A percentile compares a stretch with the other conserved stretches of the same genome.
These are phyloP conservation scores for Rhagonycha lutea DNA, from an alignment of 2,888 invertebrate genomes.

Conservation along the genomic window DNA sequence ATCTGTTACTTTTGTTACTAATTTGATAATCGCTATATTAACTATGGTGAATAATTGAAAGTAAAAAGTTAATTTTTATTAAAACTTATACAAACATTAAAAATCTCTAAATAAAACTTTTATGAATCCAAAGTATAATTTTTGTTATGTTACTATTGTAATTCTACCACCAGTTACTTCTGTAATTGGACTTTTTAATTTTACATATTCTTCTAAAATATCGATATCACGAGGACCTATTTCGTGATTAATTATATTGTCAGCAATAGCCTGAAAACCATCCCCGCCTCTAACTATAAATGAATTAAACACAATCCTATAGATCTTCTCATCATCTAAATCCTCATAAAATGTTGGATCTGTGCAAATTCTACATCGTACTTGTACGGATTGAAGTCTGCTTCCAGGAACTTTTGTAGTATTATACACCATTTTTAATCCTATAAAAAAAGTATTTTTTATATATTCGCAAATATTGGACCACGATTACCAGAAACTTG, in stretches of 20 bases:
- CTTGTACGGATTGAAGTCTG: constrained; percentile 61
- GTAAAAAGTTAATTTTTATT: background rate
- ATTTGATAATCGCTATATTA: too few relatives aligned
- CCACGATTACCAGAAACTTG: constrained; percentile 62
- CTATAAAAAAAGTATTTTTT: constrained; percentile 48
- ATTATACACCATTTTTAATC: constrained; percentile 66
- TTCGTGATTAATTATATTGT: constrained; percentile 58
- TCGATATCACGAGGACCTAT: constrained; percentile 61
- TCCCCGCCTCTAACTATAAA: constrained; percentile 72
- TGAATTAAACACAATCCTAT: constrained; percentile 64
- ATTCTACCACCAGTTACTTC: constrained; percentile 3
- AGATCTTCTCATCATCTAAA: constrained; percentile 60
- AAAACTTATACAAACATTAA: background rate
- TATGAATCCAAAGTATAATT: background rate
- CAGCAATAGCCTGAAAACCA: constrained; percentile 60
- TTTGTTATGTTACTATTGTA: background rate
- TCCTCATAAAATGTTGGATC: constrained; percentile 65
- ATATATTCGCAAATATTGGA: background rate
- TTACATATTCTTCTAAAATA: constrained; percentile 58
- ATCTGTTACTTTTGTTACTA: too few relatives aligned
- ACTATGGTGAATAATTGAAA: background rate
- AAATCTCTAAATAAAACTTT: background rate
- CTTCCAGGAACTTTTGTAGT: constrained; percentile 61
- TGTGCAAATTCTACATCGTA: constrained; percentile 67
- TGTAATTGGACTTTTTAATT: constrained; percentile 55